Evolutionary conservation across 2,113 vertebrate species (phyloP).

Genomic region (Rhodinocichla rosea): DNA sequence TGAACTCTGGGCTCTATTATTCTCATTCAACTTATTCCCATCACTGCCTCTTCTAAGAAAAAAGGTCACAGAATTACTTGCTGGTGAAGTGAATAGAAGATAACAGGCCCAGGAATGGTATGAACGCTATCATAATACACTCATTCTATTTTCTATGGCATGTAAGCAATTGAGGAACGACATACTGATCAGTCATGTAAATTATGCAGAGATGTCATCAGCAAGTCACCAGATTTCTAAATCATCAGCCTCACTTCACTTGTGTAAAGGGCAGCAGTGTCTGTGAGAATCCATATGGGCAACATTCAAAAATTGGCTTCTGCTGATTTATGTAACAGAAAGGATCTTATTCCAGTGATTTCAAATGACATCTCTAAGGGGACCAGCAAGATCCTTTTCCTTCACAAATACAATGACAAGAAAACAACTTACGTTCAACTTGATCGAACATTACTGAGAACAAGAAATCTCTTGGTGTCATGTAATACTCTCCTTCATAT

Average conservation of each 20-base stretch:
- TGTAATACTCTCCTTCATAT: conserved; percentile 87
- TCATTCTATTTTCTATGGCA: background rate
- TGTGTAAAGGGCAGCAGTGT: background rate
- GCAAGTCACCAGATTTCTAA: background rate
- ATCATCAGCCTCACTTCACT: background rate
- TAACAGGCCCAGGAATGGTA: background rate
- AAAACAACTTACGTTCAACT: conserved; percentile 83
- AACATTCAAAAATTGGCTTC: background rate
- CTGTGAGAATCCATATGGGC: background rate
- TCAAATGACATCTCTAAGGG: background rate
- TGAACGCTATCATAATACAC: background rate
- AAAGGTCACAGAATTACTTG: background rate
- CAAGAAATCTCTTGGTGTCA: conserved; percentile 97
- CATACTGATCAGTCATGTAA: background rate
- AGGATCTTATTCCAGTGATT: background rate
- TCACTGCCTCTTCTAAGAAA: background rate
- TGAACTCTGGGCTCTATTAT: background rate
- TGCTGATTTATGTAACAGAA: background rate
- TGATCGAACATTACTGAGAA: conserved; percentile 91
- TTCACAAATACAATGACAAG: background rate
- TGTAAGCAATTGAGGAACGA: background rate
- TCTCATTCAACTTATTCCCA: background rate
- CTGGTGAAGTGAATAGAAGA: background rate
- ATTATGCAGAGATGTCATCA: background rate
- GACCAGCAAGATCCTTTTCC: background rate